Evolutionary conservation across 2,888 invertebrate genomes (phyloP).

Genomic region (Ectropis crepuscularia): DNA sequence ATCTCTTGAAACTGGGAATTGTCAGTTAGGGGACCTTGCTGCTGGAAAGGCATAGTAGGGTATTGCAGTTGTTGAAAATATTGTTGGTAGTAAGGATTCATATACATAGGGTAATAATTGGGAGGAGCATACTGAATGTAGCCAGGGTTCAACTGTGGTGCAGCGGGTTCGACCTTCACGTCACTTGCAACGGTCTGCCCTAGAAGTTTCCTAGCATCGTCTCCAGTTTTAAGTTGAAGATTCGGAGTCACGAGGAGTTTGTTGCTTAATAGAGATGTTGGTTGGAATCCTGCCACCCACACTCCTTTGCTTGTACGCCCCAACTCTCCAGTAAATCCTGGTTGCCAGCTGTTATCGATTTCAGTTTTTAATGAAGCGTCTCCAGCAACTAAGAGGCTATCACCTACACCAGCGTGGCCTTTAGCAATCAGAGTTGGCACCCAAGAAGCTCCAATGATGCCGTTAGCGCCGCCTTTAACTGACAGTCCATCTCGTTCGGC

Average conservation of each 20-base stretch:
- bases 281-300: background rate
- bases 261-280: background rate
- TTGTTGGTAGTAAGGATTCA: too few relatives aligned
- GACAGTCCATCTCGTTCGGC: background rate
- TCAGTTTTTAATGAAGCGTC: background rate
- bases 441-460: background rate
- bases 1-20: too few relatives aligned
- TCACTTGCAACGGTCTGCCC: too few relatives aligned
- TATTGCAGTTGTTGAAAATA: too few relatives aligned
- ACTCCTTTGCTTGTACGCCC: background rate
- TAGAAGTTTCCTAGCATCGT: background rate
- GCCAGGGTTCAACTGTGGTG: too few relatives aligned
- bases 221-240: background rate
- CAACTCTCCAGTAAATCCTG: background rate
- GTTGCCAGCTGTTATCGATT: background rate
- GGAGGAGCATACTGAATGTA: too few relatives aligned
- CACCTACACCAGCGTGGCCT: background rate
- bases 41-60: too few relatives aligned
- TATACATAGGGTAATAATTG: too few relatives aligned
- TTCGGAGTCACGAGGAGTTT: background rate
- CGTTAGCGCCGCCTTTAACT: background rate
- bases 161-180: too few relatives aligned
- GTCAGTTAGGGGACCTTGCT: too few relatives aligned
- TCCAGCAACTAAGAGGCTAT: background rate
- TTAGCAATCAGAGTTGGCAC: background rate